Evolutionary conservation across 2,888 invertebrate genomes (phyloP), one percentile per base, ranked within the genome.

Genomic region (Parelbella ahira): DNA sequence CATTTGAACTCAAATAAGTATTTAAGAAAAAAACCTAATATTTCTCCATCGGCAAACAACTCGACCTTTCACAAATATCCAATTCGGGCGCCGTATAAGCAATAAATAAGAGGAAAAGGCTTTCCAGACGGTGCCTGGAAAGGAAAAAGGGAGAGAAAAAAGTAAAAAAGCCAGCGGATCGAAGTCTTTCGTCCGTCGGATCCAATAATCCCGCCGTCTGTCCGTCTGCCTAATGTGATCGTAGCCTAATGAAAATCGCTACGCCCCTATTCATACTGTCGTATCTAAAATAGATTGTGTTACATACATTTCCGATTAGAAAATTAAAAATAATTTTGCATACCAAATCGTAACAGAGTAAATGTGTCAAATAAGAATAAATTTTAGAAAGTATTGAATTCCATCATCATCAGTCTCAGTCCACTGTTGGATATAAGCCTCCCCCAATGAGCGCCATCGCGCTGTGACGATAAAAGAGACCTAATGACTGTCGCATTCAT

Each of bases 51-150:
- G 63, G 63, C 62, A 68, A 76, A 77, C 71, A 73, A 65, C 65
- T 71, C 71, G 74, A 79, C 76, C 79, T 83, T 76, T 81, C 68
- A 77, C 81, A 81, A 84, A 84, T 82, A 83, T 83, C 83, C 84
- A 81, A 84, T 86, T 84, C 81, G 74, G 72, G 72, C 68, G 77
- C 69, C 83, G 84, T 83, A 86, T 84, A 87, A 84, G 86, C 86
- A 86, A 87, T 87, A 87, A 87, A 87, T 87, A 87, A 84, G 81
- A 77, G 84, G 84, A 81, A 82, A 86, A 81, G 82, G 78, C 80
- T 83, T 84, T 69, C 84, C 83, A 84, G 86, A 84, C 84, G 77
- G 68, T 63, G 71, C 68, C 58, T 57, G 67, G 54, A 56, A 68
- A 63, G 52, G 61, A 69, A 64, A 63, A 68, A 56, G 44, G 44